phyloP scores from a whole-genome alignment of 2,888 invertebrate genomes.

The Macrosoma leucophasiata region DNA sequence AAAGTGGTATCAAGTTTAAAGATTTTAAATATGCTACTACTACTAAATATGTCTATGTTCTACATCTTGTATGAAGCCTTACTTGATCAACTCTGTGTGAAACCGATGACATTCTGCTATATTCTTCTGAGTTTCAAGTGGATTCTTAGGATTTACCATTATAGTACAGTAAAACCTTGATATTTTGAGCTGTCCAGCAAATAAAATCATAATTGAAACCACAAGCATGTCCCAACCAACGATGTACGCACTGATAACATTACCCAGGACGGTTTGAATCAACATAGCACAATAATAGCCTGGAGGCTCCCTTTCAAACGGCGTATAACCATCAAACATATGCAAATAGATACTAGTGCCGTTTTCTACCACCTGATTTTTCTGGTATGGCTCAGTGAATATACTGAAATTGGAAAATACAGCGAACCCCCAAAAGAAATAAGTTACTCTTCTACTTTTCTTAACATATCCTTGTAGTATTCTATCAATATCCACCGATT shows the following conservation, averaged over 20 bases:
- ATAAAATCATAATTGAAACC: constrained; percentile 50
- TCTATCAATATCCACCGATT: constrained; percentile 24
- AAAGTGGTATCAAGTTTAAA: constrained; percentile 8
- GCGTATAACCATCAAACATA: constrained; percentile 47
- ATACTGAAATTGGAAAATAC: constrained; percentile 42
- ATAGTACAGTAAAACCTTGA: constrained; percentile 34
- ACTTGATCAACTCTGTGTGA: constrained; percentile 36
- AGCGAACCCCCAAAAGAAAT: constrained; percentile 43
- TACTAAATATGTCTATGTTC: constrained; percentile 2
- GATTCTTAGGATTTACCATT: constrained; percentile 26
- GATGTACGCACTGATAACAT: constrained; percentile 42
- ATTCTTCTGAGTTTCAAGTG: constrained; percentile 33
- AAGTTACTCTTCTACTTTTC: constrained; percentile 39
- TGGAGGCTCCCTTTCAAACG: constrained; percentile 40
- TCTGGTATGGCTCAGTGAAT: constrained; percentile 46
- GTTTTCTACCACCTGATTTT: constrained; percentile 37
- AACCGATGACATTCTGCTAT: constrained; percentile 43
- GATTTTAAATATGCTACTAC: constrained; percentile 9
- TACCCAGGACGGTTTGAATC: constrained; percentile 42
- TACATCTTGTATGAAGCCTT: too few species aligned
- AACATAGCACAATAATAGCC: constrained; percentile 46
- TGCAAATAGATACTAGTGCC: constrained; percentile 39
- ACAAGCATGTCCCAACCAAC: constrained; percentile 50
- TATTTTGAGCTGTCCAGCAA: constrained; percentile 49
- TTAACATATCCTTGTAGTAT: constrained; percentile 38